Evolutionary conservation across 2,113 vertebrate genomes (phyloP), one percentile per base, ranked within the genome.

Genomic region (Notiomystis cincta): DNA sequence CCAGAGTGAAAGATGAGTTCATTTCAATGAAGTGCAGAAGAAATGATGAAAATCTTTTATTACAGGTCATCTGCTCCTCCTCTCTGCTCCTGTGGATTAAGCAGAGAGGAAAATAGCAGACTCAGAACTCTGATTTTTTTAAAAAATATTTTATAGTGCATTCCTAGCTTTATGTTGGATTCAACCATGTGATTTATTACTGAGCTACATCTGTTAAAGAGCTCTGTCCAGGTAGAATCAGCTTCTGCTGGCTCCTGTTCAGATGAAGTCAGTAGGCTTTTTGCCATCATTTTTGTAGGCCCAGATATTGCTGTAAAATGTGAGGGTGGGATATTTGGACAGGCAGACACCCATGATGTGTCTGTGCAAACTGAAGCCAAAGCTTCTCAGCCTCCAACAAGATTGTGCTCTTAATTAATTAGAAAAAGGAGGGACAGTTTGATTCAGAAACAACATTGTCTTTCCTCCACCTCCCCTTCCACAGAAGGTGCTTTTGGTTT

Each of bases 121-220:
- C 48, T 72, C 53, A 69, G n/a, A 91, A 44, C 37, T 35, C 20
- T 66, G 57, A n/a, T 48, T 31, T 23, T n/a, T 47, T 42, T 25
- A 40, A 40, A 40, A n/a, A n/a, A n/a, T n/a, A n/a, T n/a, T 37
- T 31, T 7, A 35, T 42, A 54, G 71, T 24, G 31, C 67, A 25
- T 58, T 88, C 27, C 53, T 5, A 50, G 38, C 13, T 76, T 54
- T 56, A 18, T 58, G 24, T 37, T 85, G 45, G 51, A 56, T 93
- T 72, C 62, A 58, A 69, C 50, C 25, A 25, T 21, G 20, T 42
- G 35, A 89, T 73, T 90, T 93, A 80, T 57, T 85, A 44, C 75
- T 66, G 64, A 91, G 42, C 56, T 90, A 80, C 90, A 82, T 65
- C 89, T 94, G 93, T 84, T 71, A 87, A 35, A 79, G 81, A 89